phyloP scores from a whole-genome alignment of 92 coral and sea anemone genomes.

The Siderastrea siderea region DNA sequence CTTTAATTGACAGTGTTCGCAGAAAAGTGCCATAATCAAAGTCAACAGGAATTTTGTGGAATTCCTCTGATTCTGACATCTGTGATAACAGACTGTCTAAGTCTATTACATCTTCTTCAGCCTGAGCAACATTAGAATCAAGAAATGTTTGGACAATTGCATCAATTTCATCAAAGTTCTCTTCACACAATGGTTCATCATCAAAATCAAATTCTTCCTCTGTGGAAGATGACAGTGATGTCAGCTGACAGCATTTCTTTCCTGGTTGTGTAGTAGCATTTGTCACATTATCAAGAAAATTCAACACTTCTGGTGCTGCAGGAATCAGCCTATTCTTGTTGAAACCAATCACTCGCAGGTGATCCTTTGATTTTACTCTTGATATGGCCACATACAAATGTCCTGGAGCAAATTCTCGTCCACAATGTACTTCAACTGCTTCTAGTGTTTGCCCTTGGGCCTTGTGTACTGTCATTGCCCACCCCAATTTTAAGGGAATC shows the following conservation, averaged over 20 bases:
- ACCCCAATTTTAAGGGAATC: slow-evolving; percentile 8
- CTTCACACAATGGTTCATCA: background rate
- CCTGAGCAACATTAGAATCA: background rate
- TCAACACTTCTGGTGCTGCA: background rate
- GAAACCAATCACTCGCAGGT: background rate
- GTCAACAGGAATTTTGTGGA: background rate
- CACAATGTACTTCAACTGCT: slow-evolving; percentile 60
- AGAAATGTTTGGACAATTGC: background rate
- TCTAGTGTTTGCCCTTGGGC: slow-evolving; percentile 50
- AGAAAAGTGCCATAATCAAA: background rate
- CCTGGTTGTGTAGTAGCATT: too few relatives aligned
- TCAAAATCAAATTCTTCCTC: background rate
- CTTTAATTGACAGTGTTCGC: background rate
- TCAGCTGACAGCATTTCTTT: background rate
- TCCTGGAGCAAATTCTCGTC: slow-evolving; percentile 52
- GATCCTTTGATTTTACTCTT: background rate
- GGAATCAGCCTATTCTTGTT: background rate
- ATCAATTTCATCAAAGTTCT: background rate
- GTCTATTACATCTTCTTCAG: background rate
- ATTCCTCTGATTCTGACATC: slow-evolving; percentile 1
- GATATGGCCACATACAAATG: slow-evolving; percentile 55
- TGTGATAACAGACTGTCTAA: background rate
- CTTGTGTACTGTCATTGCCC: slow-evolving; percentile 49
- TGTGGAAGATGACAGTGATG: background rate
- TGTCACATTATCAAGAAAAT: background rate